Evolutionary conservation across 2,797 vertebrate species (phyloP).

Genomic region (Apogon talboti): DNA sequence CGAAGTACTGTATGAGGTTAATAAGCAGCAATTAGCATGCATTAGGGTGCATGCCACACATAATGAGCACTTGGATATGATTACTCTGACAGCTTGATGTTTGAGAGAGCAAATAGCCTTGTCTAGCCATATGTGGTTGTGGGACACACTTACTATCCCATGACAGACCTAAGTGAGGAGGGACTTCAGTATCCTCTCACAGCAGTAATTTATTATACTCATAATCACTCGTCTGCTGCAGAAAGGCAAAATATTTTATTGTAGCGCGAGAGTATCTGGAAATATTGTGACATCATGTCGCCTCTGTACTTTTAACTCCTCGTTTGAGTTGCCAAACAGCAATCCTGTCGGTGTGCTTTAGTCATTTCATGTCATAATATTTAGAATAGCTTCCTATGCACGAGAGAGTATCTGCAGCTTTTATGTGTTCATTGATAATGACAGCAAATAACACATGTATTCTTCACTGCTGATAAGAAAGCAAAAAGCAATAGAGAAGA

Average conservation of each 20-base stretch:
- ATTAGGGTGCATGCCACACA: constrained; percentile 62
- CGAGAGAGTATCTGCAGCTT: constrained; percentile 68
- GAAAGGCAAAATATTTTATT: constrained; percentile 54
- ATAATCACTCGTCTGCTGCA: constrained; percentile 46
- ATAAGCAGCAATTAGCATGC: constrained; percentile 77
- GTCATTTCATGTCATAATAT: constrained; percentile 67
- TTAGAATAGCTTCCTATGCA: constrained; percentile 59
- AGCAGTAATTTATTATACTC: constrained; percentile 50
- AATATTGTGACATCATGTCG: constrained; percentile 63
- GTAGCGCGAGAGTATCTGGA: constrained; percentile 45
- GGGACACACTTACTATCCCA: constrained; percentile 47
- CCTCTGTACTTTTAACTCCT: constrained; percentile 42
- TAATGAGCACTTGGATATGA: constrained; percentile 72
- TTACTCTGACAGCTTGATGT: constrained; percentile 63
- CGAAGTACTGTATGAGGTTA: constrained; percentile 50
- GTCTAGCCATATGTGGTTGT: constrained; percentile 52
- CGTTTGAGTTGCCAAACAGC: constrained; percentile 58
- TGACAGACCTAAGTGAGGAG: constrained; percentile 57
- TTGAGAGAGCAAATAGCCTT: constrained; percentile 70
- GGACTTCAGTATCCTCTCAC: constrained; percentile 45
- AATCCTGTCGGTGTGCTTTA: constrained; percentile 56
- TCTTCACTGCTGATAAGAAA: constrained; percentile 55
- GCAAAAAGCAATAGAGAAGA: constrained; percentile 51
- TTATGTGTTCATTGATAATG: constrained; percentile 72
- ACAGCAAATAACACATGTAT: constrained; percentile 68